phyloP scores from a whole-genome alignment of 2,797 vertebrate species.

The Scyliorhinus canicula region DNA sequence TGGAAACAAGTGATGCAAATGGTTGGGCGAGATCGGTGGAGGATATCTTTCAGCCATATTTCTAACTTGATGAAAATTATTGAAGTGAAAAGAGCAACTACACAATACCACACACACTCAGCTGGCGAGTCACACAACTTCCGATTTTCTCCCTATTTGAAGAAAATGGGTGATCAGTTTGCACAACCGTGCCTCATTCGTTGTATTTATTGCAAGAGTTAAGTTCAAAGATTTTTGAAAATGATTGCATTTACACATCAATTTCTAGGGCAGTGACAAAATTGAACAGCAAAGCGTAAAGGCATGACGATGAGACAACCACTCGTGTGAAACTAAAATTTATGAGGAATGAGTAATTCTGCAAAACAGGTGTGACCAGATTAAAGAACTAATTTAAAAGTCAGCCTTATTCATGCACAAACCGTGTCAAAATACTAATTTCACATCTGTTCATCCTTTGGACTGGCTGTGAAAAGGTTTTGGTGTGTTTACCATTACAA shows the following conservation, averaged over 20 bases:
- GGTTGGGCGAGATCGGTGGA: background rate
- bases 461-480: background rate
- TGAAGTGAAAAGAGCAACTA: background rate
- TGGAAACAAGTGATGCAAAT: background rate
- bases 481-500: background rate
- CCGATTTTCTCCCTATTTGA: background rate
- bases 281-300: background rate
- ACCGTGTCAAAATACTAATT: background rate
- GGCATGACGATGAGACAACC: background rate
- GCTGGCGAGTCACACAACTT: background rate
- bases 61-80: background rate
- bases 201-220: background rate
- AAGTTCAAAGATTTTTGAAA: background rate
- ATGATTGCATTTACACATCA: background rate
- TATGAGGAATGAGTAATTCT: background rate
- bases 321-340: background rate
- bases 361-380: background rate
- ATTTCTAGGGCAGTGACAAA: background rate
- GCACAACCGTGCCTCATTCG: background rate
- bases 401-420: background rate
- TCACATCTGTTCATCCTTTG: background rate
- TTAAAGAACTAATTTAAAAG: background rate
- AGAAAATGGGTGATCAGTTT: background rate
- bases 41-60: background rate
- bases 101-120: background rate